These are phyloP conservation scores for Morelia viridis DNA, from an alignment of 2,797 vertebrate genomes.

Conservation along the genomic window DNA sequence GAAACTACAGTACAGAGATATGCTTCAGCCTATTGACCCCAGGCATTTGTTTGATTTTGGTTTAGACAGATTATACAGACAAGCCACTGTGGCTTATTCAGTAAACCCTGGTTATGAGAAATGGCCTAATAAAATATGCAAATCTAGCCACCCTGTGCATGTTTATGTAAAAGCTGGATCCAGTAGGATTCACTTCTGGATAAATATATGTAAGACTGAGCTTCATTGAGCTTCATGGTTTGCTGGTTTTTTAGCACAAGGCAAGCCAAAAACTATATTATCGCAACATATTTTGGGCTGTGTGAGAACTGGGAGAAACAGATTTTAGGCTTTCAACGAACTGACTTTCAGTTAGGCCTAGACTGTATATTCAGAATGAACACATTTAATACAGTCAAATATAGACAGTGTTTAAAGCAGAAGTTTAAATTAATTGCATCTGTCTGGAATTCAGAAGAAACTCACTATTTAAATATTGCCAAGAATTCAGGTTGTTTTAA, in stretches of 20 bases:
- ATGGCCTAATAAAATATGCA: not conserved
- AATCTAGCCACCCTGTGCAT: not conserved
- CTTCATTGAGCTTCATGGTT: not conserved
- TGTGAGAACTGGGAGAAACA: not conserved
- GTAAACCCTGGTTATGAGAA: not conserved
- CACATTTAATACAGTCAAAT: not conserved
- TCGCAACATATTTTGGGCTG: no score
- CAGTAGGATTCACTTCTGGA: not conserved
- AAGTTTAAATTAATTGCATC: not conserved
- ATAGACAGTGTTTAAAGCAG: not conserved
- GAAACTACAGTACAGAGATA: not conserved
- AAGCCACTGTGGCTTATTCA: not conserved
- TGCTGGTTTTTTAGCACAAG: not conserved
- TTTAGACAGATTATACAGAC: not conserved
- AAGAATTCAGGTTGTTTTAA: not conserved
- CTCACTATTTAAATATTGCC: not conserved
- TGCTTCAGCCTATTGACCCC: not conserved
- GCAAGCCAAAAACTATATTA: not conserved
- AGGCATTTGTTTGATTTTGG: not conserved
- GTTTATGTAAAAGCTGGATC: not conserved
- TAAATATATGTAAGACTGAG: not conserved
- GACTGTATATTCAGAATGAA: not conserved
- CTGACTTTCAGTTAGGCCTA: not conserved
- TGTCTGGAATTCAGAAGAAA: not conserved
- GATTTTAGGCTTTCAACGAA: not conserved